phyloP scores from a whole-genome alignment of 2,113 vertebrate genomes.

The Todiramphus chloris region DNA sequence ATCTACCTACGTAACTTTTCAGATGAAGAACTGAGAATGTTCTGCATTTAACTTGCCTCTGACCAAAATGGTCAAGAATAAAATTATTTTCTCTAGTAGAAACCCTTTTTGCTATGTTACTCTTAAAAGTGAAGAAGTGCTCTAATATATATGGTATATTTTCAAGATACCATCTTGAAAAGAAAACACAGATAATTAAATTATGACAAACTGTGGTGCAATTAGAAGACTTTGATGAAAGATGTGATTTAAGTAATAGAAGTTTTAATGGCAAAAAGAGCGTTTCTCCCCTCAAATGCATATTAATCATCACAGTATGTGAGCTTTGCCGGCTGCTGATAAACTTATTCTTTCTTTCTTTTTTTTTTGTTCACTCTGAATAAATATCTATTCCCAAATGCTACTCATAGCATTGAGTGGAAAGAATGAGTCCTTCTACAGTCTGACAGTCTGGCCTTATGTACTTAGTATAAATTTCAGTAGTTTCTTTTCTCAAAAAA shows the following conservation, averaged over 20 bases:
- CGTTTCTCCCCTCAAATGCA: conserved; percentile 19
- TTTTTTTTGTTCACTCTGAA: neutral
- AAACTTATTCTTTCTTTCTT: neutral
- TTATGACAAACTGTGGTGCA: conserved; percentile 47
- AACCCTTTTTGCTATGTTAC: neutral
- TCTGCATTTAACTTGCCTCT: neutral
- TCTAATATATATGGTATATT: neutral
- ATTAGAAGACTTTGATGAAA: conserved; percentile 58
- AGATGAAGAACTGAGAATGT: neutral
- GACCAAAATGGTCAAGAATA: neutral
- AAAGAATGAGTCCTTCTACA: neutral
- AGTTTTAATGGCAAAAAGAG: conserved; percentile 49
- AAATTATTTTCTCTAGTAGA: neutral
- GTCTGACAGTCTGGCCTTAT: neutral
- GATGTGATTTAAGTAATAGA: conserved; percentile 35
- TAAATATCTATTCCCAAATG: neutral
- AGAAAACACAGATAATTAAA: conserved; percentile 53
- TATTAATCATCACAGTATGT: conserved; percentile 60
- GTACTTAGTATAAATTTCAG: neutral
- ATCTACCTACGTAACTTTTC: neutral
- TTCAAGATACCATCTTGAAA: neutral
- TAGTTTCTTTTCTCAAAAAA: neutral
- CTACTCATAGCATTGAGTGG: neutral
- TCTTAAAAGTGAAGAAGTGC: neutral
- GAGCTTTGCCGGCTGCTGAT: neutral